These are phyloP conservation scores for Neodontobutis hainanensis DNA, from an alignment of 2,113 vertebrate genomes.

Conservation along the genomic window DNA sequence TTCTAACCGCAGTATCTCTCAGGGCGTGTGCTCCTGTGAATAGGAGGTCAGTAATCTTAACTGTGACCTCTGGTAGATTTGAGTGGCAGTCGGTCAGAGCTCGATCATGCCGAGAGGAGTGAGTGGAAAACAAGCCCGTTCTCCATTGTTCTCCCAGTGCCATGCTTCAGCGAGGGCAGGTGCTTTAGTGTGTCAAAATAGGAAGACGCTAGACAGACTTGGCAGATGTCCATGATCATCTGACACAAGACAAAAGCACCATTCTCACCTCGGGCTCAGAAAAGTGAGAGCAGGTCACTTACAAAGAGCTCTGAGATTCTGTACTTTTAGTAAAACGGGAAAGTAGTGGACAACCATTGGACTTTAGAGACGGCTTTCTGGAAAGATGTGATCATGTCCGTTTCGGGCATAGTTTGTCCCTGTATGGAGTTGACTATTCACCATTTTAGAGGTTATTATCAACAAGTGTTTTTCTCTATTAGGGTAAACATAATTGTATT, in stretches of 20 bases:
- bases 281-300: constrained; percentile 61
- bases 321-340: constrained; percentile 56
- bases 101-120: constrained; percentile 51
- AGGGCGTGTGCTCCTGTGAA: constrained; percentile 56
- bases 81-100: constrained; percentile 66
- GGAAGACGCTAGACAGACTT: constrained; percentile 75
- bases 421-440: constrained; percentile 47
- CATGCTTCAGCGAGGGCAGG: constrained; percentile 75
- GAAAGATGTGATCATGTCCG: constrained; percentile 71
- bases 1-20: constrained; percentile 55
- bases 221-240: constrained; percentile 76
- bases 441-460: constrained; percentile 8
- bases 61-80: constrained; percentile 63
- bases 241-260: constrained; percentile 79
- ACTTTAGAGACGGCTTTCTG: constrained; percentile 50
- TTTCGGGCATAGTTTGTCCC: constrained; percentile 46
- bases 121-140: constrained; percentile 68
- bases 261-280: constrained; percentile 57
- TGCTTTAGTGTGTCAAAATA: constrained; percentile 81
- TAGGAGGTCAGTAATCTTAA: constrained; percentile 48
- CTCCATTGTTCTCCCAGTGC: constrained; percentile 71
- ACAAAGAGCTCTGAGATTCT: constrained; percentile 47
- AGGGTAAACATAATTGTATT: no score
- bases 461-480: no score
- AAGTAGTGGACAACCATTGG: constrained; percentile 67